Evolutionary conservation across 2,888 invertebrate genomes (phyloP).

Genomic region (Spisula subtruncata): DNA sequence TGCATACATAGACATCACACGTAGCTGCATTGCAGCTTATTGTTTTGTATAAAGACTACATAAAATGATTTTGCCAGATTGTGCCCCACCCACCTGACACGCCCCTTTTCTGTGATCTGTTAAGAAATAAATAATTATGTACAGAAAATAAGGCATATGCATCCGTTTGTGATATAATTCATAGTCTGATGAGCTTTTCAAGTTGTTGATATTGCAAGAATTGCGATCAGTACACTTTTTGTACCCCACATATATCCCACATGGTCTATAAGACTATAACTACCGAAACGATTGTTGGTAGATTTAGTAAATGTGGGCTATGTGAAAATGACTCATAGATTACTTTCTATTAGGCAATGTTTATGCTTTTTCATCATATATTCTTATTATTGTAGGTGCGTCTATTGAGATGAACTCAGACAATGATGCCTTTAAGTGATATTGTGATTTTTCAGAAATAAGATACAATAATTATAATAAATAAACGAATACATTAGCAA

Average conservation of each 20-base stretch:
- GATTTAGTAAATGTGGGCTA: too few species aligned
- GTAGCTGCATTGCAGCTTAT: not conserved
- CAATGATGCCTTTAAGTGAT: too few species aligned
- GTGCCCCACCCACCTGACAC: not conserved
- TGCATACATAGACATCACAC: slow-evolving; percentile 4
- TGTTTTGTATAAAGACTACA: not conserved
- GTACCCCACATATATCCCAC: not conserved
- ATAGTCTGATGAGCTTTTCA: not conserved
- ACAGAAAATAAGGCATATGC: not conserved
- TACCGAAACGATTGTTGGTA: not conserved
- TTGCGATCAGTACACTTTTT: not conserved
- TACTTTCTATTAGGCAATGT: not conserved
- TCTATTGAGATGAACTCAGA: too few species aligned
- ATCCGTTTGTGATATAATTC: slow-evolving; percentile 3
- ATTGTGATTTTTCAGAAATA: too few species aligned
- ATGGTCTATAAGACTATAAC: not conserved
- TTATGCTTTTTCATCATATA: not conserved
- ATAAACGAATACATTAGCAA: too few species aligned
- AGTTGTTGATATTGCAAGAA: not conserved
- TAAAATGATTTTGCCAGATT: not conserved
- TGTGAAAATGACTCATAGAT: too few species aligned
- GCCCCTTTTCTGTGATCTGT: slow-evolving; percentile 3
- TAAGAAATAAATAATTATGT: slow-evolving; percentile 9
- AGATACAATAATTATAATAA: too few species aligned
- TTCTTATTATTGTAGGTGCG: not conserved